Base-by-base conservation (phyloP, 2,888 invertebrate species). In the Meteorus colon region DNA sequence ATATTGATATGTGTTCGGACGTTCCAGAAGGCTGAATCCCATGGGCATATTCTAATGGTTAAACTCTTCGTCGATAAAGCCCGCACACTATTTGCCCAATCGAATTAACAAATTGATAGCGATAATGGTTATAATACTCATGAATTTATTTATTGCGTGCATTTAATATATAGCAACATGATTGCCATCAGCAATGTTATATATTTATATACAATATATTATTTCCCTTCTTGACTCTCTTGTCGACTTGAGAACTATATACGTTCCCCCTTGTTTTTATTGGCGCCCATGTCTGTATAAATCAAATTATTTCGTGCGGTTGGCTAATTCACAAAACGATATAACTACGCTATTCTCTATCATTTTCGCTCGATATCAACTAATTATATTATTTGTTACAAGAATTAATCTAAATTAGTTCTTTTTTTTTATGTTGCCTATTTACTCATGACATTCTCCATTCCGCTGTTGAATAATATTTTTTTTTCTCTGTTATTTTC, bases 31-130 rank as follows among this genome's bases (percentile, higher is more conserved):
- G 55, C 10, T 19, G 19, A 19, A 55, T 19, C 19, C 55, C 55
- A 55, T 55, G 55, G 55, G 55, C 55, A 19, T 6, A 55, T 55
- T 55, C 19, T 55, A 55, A 55, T 24, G 24, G 55, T 19, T 55
- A 55, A 55, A 55, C 19, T 55, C 55, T 24, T 24, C 19, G 19
- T 19, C 55, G 19, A 55, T 55, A 55, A 55, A 55, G 10, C 55
- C 55, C 55, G 55, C 55, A 55, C 55, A 55, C 55, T 55, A 55
- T 55, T 55, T 55, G 19, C 55, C 55, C 19, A 55, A 55, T 55
- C 19, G 19, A 55, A 55, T 55, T 55, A 55, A 55, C 55, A 55
- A 55, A 55, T 55, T 55, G 55, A 55, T 55, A 55, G 55, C 55
- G 19, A 55, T 55, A 55, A 55, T 55, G 19, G 19, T 55, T 55